Conservation (phyloP, 1,140 invertebrate genomes). For the Nasonia longicornis region DNA sequence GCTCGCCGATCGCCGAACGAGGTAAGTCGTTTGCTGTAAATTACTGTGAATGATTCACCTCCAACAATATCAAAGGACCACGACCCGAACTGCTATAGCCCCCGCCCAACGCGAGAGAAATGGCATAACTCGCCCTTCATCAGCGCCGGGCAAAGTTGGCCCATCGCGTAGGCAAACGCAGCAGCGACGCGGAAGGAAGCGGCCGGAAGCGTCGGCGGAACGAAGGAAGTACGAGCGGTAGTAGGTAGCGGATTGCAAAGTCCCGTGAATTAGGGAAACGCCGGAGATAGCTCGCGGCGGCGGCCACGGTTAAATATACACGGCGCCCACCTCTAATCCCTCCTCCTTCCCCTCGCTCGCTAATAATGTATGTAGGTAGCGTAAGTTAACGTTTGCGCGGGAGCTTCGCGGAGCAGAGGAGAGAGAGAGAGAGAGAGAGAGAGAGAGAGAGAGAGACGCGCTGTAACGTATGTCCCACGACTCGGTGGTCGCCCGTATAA, state of each 20-base stretch:
- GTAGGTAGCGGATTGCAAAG: background rate
- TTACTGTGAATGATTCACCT: too few relatives aligned
- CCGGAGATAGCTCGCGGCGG: slow-evolving; percentile 44
- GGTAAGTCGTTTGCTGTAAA: too few relatives aligned
- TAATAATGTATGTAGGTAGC: slow-evolving; percentile 56
- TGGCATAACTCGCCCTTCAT: background rate
- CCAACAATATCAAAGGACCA: too few relatives aligned
- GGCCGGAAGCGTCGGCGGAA: slow-evolving; percentile 17
- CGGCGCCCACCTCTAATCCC: slow-evolving; percentile 41
- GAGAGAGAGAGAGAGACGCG: background rate
- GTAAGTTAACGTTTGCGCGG: slow-evolving; percentile 50
- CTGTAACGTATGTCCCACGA: slow-evolving; percentile 51
- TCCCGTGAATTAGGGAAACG: slow-evolving; percentile 56
- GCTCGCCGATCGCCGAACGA: too few relatives aligned
- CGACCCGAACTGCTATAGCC: too few relatives aligned
- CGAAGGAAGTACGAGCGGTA: slow-evolving; percentile 22
- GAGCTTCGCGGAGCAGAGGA: background rate
- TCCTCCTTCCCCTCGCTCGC: slow-evolving; percentile 15
- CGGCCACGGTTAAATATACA: slow-evolving; percentile 51
- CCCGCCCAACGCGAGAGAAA: background rate
- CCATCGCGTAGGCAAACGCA: background rate
- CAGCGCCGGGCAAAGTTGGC: background rate
- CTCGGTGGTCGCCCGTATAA: slow-evolving; percentile 54
- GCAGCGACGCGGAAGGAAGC: background rate
- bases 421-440: too few relatives aligned